Evolutionary conservation across 2,113 vertebrate species (phyloP).

Genomic region (Halcyon malimbica): DNA sequence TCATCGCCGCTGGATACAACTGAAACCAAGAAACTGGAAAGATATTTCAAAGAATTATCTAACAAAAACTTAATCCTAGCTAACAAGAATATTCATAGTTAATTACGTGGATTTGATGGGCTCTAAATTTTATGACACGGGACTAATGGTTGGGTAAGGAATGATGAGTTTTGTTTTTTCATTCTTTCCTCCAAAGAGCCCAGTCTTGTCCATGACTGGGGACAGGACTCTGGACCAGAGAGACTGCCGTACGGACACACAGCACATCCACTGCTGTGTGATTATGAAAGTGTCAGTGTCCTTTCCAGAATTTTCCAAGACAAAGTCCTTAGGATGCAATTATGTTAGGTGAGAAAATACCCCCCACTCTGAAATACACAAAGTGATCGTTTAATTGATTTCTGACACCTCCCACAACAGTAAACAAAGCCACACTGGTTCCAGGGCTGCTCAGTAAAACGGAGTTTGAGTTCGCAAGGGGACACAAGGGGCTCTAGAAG

Average conservation of each 20-base stretch:
- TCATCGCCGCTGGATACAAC: fast-evolving
- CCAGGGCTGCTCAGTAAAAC: background rate
- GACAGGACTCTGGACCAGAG: background rate
- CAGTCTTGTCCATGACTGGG: background rate
- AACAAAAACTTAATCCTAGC: background rate
- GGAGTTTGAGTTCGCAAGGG: background rate
- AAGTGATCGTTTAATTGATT: background rate
- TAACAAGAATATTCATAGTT: background rate
- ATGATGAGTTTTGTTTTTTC: background rate
- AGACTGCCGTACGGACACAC: background rate
- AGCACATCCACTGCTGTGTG: background rate
- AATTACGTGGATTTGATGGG: background rate
- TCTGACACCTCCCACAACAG: background rate
- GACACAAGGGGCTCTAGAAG: background rate
- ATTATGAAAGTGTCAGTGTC: background rate
- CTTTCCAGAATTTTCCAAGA: background rate
- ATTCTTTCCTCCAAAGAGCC: background rate
- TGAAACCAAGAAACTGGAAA: background rate
- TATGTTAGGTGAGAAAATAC: background rate
- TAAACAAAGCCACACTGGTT: background rate
- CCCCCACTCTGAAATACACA: background rate
- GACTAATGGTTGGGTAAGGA: background rate
- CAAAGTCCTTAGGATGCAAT: background rate
- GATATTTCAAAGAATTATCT: background rate
- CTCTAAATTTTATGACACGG: background rate